A percentile compares a stretch with the other conserved stretches of the same genome.
phyloP scores from a whole-genome alignment of 2,113 vertebrate species.

The Hirundichthys speculiger region DNA sequence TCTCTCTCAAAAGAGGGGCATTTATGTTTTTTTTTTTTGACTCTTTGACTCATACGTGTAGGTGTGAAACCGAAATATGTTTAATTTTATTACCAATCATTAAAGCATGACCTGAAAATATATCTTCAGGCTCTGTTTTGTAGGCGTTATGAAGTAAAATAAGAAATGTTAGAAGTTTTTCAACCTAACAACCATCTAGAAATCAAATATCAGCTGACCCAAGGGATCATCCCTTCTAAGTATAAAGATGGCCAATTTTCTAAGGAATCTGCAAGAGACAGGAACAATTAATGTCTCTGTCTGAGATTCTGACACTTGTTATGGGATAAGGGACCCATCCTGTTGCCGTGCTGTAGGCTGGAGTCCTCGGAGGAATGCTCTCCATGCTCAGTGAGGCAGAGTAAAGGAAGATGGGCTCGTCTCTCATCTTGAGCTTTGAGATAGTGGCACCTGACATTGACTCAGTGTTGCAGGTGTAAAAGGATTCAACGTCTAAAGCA shows the following conservation, averaged over 20 bases:
- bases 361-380: conserved; percentile 21
- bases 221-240: neutral
- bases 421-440: conserved; percentile 27
- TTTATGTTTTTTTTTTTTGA: neutral
- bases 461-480: conserved; percentile 36
- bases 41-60: too few relatives aligned
- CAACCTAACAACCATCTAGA: neutral
- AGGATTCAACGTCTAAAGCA: conserved; percentile 31
- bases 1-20: neutral
- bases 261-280: neutral
- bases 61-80: too few relatives aligned
- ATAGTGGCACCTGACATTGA: conserved; percentile 45
- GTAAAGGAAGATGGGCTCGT: conserved; percentile 32
- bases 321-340: conserved; percentile 19
- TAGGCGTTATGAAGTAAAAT: too few relatives aligned
- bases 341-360: neutral
- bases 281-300: conserved; percentile 24
- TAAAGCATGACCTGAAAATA: conserved; percentile 31
- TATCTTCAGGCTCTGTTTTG: neutral
- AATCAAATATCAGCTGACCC: neutral
- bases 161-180: too few relatives aligned
- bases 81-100: conserved; percentile 6
- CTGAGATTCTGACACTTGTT: conserved; percentile 27
- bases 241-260: neutral
- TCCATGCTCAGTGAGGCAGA: conserved; percentile 37